phyloP scores from a whole-genome alignment of 2,888 invertebrate species.

The Callimorpha dominula region DNA sequence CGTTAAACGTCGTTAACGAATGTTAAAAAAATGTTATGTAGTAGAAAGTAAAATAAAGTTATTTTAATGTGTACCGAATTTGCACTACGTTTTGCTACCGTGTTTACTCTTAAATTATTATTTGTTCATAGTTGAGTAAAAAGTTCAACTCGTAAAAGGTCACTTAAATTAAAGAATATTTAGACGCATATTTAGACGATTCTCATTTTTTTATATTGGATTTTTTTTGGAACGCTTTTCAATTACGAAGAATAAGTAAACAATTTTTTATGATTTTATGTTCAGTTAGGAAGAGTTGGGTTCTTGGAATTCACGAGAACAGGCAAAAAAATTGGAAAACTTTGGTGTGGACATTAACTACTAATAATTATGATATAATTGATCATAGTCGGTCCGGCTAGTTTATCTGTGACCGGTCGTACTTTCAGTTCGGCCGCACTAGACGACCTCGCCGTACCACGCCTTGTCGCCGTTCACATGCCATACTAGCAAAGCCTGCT shows the following conservation, averaged over 20 bases:
- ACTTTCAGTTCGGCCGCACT: slow-evolving; percentile 76
- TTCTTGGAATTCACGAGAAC: too few species aligned
- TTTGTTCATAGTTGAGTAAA: neutral
- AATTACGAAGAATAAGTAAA: neutral
- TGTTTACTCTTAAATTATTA: neutral
- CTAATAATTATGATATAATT: slow-evolving; percentile 18
- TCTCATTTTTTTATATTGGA: neutral
- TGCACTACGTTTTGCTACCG: neutral
- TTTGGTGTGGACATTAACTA: neutral
- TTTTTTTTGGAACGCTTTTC: neutral
- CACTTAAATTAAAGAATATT: neutral
- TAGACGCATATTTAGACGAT: neutral
- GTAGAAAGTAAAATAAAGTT: neutral
- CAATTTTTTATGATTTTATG: neutral
- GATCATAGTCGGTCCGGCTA: slow-evolving; percentile 15
- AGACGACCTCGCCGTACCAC: slow-evolving; percentile 75
- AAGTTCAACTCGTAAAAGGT: neutral
- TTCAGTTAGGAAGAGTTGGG: too few species aligned
- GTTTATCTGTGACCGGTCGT: slow-evolving; percentile 51
- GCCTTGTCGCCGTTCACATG: slow-evolving; percentile 78
- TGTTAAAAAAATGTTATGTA: too few species aligned
- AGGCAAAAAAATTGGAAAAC: neutral
- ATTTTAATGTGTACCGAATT: neutral
- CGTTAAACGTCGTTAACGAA: too few species aligned
- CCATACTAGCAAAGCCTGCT: slow-evolving; percentile 64